Conservation (phyloP, 2,113 vertebrate genomes). For the Cottus gobio region DNA sequence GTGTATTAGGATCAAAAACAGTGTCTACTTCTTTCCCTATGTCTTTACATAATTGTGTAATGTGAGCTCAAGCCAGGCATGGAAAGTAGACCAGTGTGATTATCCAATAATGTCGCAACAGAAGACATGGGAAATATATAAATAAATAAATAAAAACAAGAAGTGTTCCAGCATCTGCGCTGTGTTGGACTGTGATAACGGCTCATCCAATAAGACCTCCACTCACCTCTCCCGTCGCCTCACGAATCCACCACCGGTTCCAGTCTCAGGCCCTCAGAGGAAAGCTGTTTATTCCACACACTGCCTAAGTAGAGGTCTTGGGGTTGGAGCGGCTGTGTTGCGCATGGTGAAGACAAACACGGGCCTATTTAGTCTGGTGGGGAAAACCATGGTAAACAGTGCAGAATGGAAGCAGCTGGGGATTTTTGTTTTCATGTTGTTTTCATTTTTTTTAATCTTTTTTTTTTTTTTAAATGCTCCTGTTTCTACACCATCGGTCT, state of each 20-base stretch:
- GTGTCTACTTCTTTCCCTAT: constrained; percentile 68
- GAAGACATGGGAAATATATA: constrained; percentile 23
- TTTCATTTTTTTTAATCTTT: constrained; percentile 2
- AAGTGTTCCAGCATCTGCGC: constrained; percentile 58
- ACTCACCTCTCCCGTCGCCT: constrained; percentile 63
- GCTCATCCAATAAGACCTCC: constrained; percentile 72
- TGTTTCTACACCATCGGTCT: constrained; percentile 52
- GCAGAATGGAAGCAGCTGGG: constrained; percentile 73
- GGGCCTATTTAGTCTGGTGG: constrained; percentile 77
- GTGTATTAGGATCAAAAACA: constrained; percentile 71
- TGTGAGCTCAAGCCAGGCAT: constrained; percentile 61
- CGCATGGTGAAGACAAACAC: constrained; percentile 77
- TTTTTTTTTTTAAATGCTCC: constrained; percentile 47
- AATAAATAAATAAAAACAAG: constrained; percentile 60
- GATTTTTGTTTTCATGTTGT: constrained; percentile 63
- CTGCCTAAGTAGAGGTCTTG: constrained; percentile 75
- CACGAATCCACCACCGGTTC: constrained; percentile 43
- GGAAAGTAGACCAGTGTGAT: constrained; percentile 70
- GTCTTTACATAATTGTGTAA: constrained; percentile 79
- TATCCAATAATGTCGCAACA: constrained; percentile 59
- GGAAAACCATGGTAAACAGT: constrained; percentile 72
- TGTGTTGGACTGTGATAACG: constrained; percentile 76
- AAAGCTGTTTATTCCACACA: constrained; percentile 81
- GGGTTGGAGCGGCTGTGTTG: constrained; percentile 70
- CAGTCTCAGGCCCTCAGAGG: constrained; percentile 59